phyloP scores from a whole-genome alignment of 1,140 invertebrate species.

The Berghia stephanieae region DNA sequence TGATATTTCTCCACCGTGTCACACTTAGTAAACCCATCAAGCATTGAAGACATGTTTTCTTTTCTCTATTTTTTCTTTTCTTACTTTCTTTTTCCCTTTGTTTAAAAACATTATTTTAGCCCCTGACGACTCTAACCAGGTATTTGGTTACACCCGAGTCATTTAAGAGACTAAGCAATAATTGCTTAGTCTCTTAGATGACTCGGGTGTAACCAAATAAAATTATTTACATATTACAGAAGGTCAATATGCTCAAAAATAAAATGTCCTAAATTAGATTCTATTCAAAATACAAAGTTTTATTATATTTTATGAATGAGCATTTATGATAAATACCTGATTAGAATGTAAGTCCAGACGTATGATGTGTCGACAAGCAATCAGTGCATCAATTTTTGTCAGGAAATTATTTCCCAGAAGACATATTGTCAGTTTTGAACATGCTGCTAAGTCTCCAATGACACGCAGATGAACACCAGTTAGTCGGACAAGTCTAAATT shows the following conservation, averaged over 20 bases:
- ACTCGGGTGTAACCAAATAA: background rate
- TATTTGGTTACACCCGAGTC: background rate
- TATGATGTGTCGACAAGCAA: constrained; percentile 55
- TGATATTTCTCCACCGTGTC: background rate
- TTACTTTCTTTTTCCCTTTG: background rate
- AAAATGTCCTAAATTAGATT: background rate
- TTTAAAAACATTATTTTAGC: background rate
- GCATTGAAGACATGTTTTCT: background rate
- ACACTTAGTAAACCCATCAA: background rate
- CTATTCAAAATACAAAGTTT: background rate
- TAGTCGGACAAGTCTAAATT: constrained; percentile 45
- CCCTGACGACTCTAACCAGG: too few species aligned
- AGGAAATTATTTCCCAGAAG: constrained; percentile 63
- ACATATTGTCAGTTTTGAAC: constrained; percentile 56
- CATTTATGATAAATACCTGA: constrained; percentile 49
- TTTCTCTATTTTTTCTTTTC: constrained; percentile 1
- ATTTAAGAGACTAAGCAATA: background rate
- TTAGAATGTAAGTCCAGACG: constrained; percentile 64
- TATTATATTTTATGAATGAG: background rate
- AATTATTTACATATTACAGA: background rate
- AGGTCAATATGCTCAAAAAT: background rate
- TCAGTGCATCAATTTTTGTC: constrained; percentile 57
- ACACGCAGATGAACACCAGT: constrained; percentile 51
- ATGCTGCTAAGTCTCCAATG: constrained; percentile 56
- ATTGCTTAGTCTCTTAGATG: background rate